Percentiles rank a stretch among this genome's conserved stretches.
Conservation (phyloP, 2,113 vertebrate genomes). For the Choloepus hoffmanni region DNA sequence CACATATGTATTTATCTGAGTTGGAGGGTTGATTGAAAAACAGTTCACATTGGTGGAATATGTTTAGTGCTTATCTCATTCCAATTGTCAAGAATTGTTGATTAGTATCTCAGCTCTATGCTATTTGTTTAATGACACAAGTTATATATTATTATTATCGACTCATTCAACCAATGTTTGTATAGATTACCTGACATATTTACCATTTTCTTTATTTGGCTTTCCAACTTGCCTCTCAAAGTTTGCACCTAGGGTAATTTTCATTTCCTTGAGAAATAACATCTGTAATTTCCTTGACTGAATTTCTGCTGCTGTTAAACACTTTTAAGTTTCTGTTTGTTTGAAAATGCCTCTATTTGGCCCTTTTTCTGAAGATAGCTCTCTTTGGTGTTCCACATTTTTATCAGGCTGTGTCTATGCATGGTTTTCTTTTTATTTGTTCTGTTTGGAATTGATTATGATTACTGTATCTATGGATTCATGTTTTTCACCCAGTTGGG, state of each 20-base stretch:
- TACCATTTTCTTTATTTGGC: not conserved
- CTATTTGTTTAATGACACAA: not conserved
- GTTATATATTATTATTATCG: not conserved
- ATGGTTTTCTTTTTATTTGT: not conserved
- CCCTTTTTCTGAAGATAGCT: not conserved
- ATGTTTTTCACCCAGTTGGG: not conserved
- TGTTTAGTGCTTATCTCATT: not conserved
- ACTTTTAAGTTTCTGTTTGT: not conserved
- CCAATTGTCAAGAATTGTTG: not conserved
- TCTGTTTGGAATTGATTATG: not conserved
- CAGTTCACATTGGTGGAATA: not conserved
- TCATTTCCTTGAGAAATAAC: not conserved
- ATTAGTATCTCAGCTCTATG: not conserved
- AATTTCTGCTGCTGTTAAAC: not conserved
- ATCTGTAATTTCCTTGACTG: not conserved
- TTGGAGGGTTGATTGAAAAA: not conserved
- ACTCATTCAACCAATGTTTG: not conserved
- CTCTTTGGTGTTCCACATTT: not conserved
- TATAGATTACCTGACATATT: not conserved
- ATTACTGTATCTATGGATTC: not conserved
- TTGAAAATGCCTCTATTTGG: not conserved
- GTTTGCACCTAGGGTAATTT: not conserved
- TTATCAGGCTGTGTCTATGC: not conserved
- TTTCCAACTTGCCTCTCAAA: not conserved
- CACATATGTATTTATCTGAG: not conserved